Base-by-base conservation (phyloP, 2,113 vertebrate genomes). In the Grus americana region DNA sequence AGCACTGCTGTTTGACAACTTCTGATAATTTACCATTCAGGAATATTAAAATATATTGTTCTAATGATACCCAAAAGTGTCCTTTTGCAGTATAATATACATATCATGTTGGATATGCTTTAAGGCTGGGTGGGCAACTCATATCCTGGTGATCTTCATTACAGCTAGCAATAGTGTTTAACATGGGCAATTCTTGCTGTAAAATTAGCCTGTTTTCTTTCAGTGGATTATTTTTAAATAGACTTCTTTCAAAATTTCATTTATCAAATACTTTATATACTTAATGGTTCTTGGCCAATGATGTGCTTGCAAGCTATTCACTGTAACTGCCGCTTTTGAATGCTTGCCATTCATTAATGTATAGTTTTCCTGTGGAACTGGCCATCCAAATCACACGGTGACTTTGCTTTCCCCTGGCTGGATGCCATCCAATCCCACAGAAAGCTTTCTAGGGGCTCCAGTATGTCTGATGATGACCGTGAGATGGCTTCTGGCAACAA, bases 371-470 rank as follows among this genome's bases (percentile, higher is more conserved):
- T 72, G 83, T 14, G 78, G 89, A 94, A 92, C 34, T 88, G 95
- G 93, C 74, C 50, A 65, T 91, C 83, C 74, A n/a, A 6, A 68
- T 82, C 86, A 54, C 62, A 66, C 32, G 46, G 84, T 92, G 80
- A 84, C 95, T 95, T 66, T 93, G 79, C 95, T 88, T 93, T 88
- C 81, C 58, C 71, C 47, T 59, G 84, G 3, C 68, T 96, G 95
- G 95, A 92, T 34, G 88, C 79, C 86, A 88, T 96, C 93, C 95
- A 94, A 84, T 88, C 95, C 95, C 96, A 96, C 95, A 95, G 82
- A 92, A 95, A 88, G 93, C 90, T 96, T 96, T 94, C 90, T 22
- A 67, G 95, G 96, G 96, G 96, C 96, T 96, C 96, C 96, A 92
- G 75, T 11, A 55, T 90, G 95, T 96, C 96, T 97, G 90, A 32